Conservation (phyloP, 2,113 vertebrate genomes). For the Potamarius usumacintae region DNA sequence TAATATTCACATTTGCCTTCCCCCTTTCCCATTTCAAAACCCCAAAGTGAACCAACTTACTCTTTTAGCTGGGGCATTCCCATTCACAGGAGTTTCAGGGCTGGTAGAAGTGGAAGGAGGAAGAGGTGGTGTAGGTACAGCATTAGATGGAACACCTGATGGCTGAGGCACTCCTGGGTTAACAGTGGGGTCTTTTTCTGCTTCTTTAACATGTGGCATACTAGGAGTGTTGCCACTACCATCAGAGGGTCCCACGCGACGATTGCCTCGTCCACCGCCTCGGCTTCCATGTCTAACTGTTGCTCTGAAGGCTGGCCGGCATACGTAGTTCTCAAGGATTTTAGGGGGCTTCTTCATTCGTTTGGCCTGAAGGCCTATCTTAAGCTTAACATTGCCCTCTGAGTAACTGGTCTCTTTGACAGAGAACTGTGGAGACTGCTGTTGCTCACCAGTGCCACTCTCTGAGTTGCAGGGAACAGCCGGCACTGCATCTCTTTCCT, state of each 20-base stretch:
- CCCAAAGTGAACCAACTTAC: constrained; percentile 57
- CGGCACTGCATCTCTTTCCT: constrained; percentile 66
- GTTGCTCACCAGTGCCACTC: constrained; percentile 55
- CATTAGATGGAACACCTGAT: constrained; percentile 52
- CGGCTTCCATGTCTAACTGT: constrained; percentile 78
- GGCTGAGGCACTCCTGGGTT: constrained; percentile 59
- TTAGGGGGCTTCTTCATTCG: constrained; percentile 97
- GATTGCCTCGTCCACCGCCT: constrained; percentile 60
- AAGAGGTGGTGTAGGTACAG: constrained; percentile 61
- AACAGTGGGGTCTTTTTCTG: constrained; percentile 65
- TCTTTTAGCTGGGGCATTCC: constrained; percentile 68
- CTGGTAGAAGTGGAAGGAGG: constrained; percentile 59
- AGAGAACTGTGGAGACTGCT: constrained; percentile 84
- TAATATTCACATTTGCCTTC: not conserved
- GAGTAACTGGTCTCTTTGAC: constrained; percentile 93
- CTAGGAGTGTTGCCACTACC: constrained; percentile 59
- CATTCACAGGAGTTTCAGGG: constrained; percentile 67
- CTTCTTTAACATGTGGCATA: constrained; percentile 65
- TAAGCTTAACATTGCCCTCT: constrained; percentile 92
- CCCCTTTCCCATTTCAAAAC: not conserved
- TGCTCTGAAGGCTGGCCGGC: constrained; percentile 92
- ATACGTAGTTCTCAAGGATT: constrained; percentile 96
- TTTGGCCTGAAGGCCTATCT: constrained; percentile 95
- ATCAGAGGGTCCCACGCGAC: constrained; percentile 58
- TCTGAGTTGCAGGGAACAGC: constrained; percentile 48